These are phyloP conservation scores for Gorsachius magnificus DNA, from an alignment of 2,797 vertebrate species.

Conservation along the genomic window DNA sequence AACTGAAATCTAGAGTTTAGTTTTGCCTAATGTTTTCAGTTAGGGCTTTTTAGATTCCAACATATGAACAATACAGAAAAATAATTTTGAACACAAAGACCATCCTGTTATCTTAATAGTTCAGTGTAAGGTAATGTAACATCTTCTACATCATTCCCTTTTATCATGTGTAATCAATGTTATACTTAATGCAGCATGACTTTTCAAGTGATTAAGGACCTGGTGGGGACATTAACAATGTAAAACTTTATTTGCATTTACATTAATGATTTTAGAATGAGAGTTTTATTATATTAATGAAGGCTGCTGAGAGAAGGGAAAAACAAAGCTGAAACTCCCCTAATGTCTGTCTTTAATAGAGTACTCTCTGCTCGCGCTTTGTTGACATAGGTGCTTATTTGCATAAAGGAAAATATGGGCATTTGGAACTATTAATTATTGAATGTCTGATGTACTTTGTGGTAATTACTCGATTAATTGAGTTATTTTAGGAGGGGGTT, in stretches of 20 bases:
- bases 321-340: slow-evolving; percentile 46
- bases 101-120: not conserved
- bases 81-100: not conserved
- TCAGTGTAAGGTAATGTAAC: slow-evolving; percentile 28
- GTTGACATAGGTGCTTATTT: slow-evolving; percentile 67
- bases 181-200: slow-evolving; percentile 70
- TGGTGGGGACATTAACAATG: slow-evolving; percentile 70
- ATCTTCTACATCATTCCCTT: slow-evolving; percentile 1
- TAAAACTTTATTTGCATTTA: slow-evolving; percentile 74
- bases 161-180: slow-evolving; percentile 64
- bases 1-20: not conserved
- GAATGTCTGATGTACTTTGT: not conserved
- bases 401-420: slow-evolving; percentile 45
- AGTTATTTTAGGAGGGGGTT: not conserved
- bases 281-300: slow-evolving; percentile 78
- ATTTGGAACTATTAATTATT: slow-evolving; percentile 51
- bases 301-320: slow-evolving; percentile 54
- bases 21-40: not conserved
- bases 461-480: slow-evolving; percentile 58
- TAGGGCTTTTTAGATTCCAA: not conserved
- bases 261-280: slow-evolving; percentile 77
- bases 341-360: slow-evolving; percentile 41
- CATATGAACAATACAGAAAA: not conserved
- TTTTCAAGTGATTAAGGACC: slow-evolving; percentile 68
- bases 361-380: slow-evolving; percentile 29